Base-by-base conservation (phyloP, 2,797 vertebrate species). In the Halcyon badia region DNA sequence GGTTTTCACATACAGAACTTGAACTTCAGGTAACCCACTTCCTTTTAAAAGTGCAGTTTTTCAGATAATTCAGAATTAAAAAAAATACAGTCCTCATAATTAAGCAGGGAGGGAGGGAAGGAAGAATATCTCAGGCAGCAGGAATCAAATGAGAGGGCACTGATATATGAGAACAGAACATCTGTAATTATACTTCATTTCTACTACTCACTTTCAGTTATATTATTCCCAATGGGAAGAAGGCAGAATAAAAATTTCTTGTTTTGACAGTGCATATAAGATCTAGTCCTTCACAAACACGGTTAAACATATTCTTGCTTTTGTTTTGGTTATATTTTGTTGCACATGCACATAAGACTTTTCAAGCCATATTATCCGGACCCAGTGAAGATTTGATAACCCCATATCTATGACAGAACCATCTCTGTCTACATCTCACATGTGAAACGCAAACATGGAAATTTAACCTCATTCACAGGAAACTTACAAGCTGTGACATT, bases 191-290 rank as follows among this genome's bases (percentile, higher is more conserved):
- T 4, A 20, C 28, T 54, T 48, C 10, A 26, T 54, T 49, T 20
- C 10, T 17, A 21, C 9, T 31, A 21, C 42, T 64, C 33, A 6
- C 12, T 68, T 84, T 15, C 35, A 57, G 10, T 11, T 49, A 0
- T 2, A 4, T 42, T 61, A n/a, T 10, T 69, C 54, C 33, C 25
- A n/a, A 0, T 7, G 12, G 14, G 15, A 52, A 30, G 14, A 81
- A 52, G 6, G 5, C 16, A 31, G 11, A 52, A 33, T 0, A 37
- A 37, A n/a, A 25, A 11, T 26, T 9, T 5, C 19, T 56, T 15
- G 2, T 39, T 75, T 48, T n/a, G n/a, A 25, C 19, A 60, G 31
- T 16, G 20, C 10, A 5, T 14, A 9, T 0, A 0, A 39, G 60
- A 51, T 13, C 10, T 25, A 71, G n/a, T 19, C 39, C 72, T 77